A percentile compares a stretch with the other conserved stretches of the same genome.
Conservation (phyloP, 1,140 invertebrate genomes). For the Papilio polyxenes region DNA sequence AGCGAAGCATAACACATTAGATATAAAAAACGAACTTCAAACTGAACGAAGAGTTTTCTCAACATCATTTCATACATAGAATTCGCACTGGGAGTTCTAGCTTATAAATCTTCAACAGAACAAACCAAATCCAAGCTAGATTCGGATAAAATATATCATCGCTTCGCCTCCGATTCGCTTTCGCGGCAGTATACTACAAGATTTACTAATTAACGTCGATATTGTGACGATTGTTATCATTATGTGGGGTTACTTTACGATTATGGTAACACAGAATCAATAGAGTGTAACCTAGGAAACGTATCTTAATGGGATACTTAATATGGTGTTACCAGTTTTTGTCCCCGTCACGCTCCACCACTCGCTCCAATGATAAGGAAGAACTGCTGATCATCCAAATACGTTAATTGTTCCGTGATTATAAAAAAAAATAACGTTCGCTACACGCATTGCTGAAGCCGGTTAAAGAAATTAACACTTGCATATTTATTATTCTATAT, state of each 20-base stretch:
- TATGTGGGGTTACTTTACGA: conserved; percentile 31
- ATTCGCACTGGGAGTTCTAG: no score
- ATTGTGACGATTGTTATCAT: conserved; percentile 35
- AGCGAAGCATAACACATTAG: not conserved
- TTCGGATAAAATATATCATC: not conserved
- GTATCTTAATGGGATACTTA: conserved; percentile 32
- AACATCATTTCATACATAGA: no score
- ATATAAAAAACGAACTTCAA: not conserved
- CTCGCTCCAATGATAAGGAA: conserved; percentile 27
- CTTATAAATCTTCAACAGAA: no score
- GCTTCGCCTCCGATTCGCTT: not conserved
- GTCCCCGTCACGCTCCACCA: conserved; percentile 21
- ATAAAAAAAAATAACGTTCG: not conserved
- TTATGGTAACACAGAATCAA: conserved; percentile 36
- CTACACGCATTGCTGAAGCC: no score
- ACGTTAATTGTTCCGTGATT: conserved; percentile 19
- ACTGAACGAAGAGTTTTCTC: no score
- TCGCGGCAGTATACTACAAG: not conserved
- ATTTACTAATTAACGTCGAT: conserved; percentile 28
- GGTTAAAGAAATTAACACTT: no score
- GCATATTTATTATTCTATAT: no score
- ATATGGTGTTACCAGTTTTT: conserved; percentile 38
- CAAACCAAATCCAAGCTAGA: no score
- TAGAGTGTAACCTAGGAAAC: conserved; percentile 36
- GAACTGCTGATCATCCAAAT: conserved; percentile 22